phyloP scores from a whole-genome alignment of 2,797 vertebrate genomes.

The Diplodus puntazzo region DNA sequence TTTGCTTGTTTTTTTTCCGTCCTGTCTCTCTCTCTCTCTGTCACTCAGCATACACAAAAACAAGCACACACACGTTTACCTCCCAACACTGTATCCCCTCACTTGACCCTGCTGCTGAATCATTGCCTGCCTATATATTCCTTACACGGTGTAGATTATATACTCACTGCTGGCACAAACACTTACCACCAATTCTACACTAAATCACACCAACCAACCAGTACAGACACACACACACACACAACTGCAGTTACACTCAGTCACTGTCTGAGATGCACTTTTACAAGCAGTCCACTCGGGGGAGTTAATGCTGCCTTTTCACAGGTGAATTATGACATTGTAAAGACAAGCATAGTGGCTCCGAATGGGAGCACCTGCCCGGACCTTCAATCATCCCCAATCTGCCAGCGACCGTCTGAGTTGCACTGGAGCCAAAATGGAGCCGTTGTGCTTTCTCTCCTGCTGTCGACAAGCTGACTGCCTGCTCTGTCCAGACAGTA shows the following conservation, averaged over 20 bases:
- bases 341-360: constrained; percentile 53
- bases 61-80: not conserved
- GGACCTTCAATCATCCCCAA: constrained; percentile 54
- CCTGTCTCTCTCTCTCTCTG: not conserved
- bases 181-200: no score
- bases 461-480: constrained; percentile 42
- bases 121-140: no score
- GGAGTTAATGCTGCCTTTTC: constrained; percentile 45
- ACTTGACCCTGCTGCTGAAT: constrained; percentile 6
- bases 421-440: constrained; percentile 50
- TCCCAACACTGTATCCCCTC: not conserved
- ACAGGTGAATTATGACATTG: constrained; percentile 56
- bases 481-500: constrained; percentile 55
- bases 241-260: constrained; percentile 3
- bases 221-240: constrained; percentile 1
- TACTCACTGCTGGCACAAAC: no score
- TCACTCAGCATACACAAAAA: not conserved
- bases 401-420: constrained; percentile 37
- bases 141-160: no score
- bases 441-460: constrained; percentile 42
- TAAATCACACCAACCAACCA: no score
- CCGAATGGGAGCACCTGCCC: constrained; percentile 44
- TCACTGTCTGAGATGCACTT: constrained; percentile 27
- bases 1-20: not conserved
- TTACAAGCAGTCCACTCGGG: constrained; percentile 46